Evolutionary conservation across 1,140 invertebrate genomes (phyloP).

Genomic region (Oedothorax gibbosus): DNA sequence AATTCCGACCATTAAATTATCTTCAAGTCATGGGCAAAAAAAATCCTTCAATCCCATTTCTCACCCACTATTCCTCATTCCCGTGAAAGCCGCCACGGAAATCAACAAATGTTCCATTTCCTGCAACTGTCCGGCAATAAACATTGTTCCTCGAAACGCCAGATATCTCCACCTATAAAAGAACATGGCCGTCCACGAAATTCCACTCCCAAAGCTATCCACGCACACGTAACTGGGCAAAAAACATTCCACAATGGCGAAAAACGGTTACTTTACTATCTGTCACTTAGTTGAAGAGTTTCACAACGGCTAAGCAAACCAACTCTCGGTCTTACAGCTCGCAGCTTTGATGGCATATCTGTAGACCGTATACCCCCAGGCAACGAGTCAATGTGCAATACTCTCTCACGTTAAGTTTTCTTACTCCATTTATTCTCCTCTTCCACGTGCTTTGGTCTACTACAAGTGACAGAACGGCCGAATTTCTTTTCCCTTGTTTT

Average conservation of each 20-base stretch:
- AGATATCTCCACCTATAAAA: not conserved
- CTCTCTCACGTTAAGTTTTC: slow-evolving; percentile 36
- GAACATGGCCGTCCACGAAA: not conserved
- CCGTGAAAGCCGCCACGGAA: not conserved
- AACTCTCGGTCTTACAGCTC: slow-evolving; percentile 23
- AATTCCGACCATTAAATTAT: no score
- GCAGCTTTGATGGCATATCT: slow-evolving; percentile 45
- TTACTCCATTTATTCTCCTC: slow-evolving; percentile 34
- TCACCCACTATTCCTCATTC: no score
- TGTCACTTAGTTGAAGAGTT: slow-evolving; percentile 41
- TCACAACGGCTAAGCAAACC: slow-evolving; percentile 30
- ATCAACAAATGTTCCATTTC: not conserved
- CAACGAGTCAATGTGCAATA: slow-evolving; percentile 36
- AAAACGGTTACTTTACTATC: slow-evolving; percentile 37
- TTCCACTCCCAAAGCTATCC: not conserved
- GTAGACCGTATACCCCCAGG: slow-evolving; percentile 24
- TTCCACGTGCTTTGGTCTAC: slow-evolving; percentile 44
- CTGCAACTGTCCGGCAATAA: not conserved
- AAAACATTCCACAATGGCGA: slow-evolving; percentile 15
- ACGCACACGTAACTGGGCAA: not conserved
- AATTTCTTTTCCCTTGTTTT: slow-evolving; percentile 42
- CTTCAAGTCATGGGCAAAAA: no score
- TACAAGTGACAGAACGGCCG: slow-evolving; percentile 29
- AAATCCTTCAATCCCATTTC: no score
- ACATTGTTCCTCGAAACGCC: not conserved